phyloP scores from a whole-genome alignment of 1,140 invertebrate species.

The Uloborus diversus region DNA sequence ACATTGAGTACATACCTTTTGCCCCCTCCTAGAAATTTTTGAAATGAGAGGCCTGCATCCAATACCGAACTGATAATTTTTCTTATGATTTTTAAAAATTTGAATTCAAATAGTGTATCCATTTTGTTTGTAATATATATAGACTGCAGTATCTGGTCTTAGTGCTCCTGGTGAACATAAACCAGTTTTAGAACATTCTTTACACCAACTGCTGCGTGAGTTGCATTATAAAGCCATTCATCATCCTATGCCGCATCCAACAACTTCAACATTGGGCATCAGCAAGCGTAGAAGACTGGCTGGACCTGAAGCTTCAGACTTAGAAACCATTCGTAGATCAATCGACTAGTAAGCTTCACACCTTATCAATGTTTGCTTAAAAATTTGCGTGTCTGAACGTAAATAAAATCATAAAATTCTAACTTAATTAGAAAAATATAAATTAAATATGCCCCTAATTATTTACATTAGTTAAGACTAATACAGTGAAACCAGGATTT shows the following conservation, averaged over 20 bases:
- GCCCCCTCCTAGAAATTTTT: too few species aligned
- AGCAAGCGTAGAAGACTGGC: slow-evolving; percentile 88
- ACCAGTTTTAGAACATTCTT: slow-evolving; percentile 93
- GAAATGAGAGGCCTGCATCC: too few species aligned
- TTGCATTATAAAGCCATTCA: slow-evolving; percentile 92
- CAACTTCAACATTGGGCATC: slow-evolving; percentile 88
- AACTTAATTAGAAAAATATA: neutral
- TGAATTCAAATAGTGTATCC: too few species aligned
- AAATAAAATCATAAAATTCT: neutral
- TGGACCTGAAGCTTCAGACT: slow-evolving; percentile 87
- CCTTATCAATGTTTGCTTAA: too few species aligned
- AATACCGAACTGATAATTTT: too few species aligned
- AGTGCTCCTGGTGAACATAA: slow-evolving; percentile 78
- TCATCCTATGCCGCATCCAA: slow-evolving; percentile 93
- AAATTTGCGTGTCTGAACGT: too few species aligned
- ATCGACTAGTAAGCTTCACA: slow-evolving; percentile 73
- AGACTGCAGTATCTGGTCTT: too few species aligned
- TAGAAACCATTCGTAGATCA: slow-evolving; percentile 87
- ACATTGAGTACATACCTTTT: too few species aligned
- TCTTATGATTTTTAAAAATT: too few species aligned
- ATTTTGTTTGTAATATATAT: slow-evolving; percentile 56
- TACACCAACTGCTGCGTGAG: slow-evolving; percentile 91
- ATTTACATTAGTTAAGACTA: too few species aligned
- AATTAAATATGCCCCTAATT: too few species aligned
- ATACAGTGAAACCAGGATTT: too few species aligned